Conservation (phyloP, 2,113 vertebrate genomes). For the Zosterops hypoxanthus region DNA sequence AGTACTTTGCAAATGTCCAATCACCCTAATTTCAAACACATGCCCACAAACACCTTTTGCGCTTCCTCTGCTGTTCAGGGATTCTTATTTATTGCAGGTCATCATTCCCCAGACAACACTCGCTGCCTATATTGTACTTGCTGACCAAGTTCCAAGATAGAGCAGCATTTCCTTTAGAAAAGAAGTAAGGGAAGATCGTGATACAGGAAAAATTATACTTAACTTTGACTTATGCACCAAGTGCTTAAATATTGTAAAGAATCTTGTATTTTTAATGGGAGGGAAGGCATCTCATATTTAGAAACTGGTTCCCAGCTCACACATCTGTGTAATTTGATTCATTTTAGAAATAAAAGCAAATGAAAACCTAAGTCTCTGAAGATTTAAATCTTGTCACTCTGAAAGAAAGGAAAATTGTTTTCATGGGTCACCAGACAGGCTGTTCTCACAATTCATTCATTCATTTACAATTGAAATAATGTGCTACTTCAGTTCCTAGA, state of each 20-base stretch:
- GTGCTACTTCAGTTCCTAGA: conserved; percentile 22
- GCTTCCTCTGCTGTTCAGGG: neutral
- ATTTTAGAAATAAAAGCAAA: conserved; percentile 29
- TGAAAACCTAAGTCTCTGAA: neutral
- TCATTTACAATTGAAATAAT: conserved; percentile 13
- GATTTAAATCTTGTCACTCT: neutral
- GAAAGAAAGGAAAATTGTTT: conserved; percentile 44
- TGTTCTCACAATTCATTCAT: conserved; percentile 22
- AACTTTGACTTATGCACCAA: neutral
- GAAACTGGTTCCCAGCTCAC: neutral
- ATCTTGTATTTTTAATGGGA: neutral
- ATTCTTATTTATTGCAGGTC: neutral
- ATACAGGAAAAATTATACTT: neutral
- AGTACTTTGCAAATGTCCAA: neutral
- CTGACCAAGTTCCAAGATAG: neutral
- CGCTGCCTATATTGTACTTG: fast-evolving
- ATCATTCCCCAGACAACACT: neutral
- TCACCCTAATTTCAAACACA: neutral
- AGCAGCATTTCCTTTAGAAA: neutral
- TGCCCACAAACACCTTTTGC: neutral
- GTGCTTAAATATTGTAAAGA: neutral
- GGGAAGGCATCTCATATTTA: neutral
- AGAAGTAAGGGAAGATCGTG: neutral
- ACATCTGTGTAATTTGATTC: neutral
- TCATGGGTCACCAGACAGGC: conserved; percentile 13